A percentile compares a stretch with the other conserved stretches of the same genome.
phyloP scores from a whole-genome alignment of 2,113 vertebrate species.

The Mellivora capensis region DNA sequence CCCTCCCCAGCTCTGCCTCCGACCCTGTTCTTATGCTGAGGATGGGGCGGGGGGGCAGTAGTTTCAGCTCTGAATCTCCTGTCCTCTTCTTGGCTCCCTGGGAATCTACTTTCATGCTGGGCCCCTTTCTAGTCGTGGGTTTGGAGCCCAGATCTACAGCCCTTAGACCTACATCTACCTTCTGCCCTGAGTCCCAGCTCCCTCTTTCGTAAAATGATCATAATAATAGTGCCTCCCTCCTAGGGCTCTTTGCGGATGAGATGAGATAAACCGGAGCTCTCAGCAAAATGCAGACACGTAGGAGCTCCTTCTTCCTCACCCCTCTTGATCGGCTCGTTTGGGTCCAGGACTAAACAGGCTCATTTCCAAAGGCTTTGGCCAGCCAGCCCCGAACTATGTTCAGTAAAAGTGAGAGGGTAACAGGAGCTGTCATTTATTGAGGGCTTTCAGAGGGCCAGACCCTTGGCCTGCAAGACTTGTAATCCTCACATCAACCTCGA shows the following conservation, averaged over 20 bases:
- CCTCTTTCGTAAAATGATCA: background rate
- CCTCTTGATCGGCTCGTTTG: background rate
- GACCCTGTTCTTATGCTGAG: background rate
- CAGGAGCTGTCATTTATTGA: background rate
- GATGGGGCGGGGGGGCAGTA: background rate
- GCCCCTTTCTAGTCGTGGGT: background rate
- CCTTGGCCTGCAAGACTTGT: background rate
- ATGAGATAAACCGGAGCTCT: background rate
- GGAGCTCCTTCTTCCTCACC: background rate
- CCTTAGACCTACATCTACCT: background rate
- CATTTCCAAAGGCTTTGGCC: background rate
- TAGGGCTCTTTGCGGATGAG: background rate
- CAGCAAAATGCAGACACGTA: rapidly evolving
- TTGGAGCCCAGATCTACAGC: background rate
- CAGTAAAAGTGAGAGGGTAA: no score
- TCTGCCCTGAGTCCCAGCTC: background rate
- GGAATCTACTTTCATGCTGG: background rate
- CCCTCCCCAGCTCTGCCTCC: background rate
- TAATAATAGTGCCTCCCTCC: background rate
- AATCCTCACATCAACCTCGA: background rate
- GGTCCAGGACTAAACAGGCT: no score
- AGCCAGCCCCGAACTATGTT: background rate
- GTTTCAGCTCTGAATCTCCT: background rate
- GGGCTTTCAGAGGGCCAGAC: background rate
- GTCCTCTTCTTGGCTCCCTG: background rate